A percentile compares a stretch with the other conserved stretches of the same genome.
phyloP scores from a whole-genome alignment of 2,888 invertebrate genomes.

The Ectemnius continuus region DNA sequence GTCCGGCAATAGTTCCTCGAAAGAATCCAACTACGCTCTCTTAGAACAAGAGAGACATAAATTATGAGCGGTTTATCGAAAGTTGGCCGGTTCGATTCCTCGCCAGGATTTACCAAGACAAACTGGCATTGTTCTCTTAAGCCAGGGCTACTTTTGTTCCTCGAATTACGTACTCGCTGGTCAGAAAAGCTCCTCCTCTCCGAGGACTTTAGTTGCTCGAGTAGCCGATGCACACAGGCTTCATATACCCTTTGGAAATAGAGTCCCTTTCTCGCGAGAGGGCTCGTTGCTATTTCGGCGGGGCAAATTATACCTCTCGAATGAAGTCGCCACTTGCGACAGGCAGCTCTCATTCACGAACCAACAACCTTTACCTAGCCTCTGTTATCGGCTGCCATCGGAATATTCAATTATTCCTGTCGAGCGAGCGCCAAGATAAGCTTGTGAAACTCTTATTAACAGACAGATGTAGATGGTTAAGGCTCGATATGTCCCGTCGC shows the following conservation, averaged over 20 bases:
- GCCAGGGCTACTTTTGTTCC: constrained; percentile 58
- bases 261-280: no score
- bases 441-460: constrained; percentile 21
- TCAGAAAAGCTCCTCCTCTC: constrained; percentile 22
- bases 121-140: constrained; percentile 62
- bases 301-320: no score
- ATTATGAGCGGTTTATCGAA: constrained; percentile 16
- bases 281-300: no score
- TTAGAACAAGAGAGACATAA: neutral
- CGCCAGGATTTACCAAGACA: constrained; percentile 51
- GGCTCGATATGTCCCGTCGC: neutral
- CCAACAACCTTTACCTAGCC: no score
- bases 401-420: constrained; percentile 6
- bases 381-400: neutral
- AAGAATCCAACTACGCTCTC: neutral
- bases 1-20: no score
- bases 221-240: no score
- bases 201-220: no score
- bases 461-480: constrained; percentile 16
- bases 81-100: constrained; percentile 39
- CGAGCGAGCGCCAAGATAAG: neutral
- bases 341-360: no score
- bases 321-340: no score
- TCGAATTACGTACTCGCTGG: constrained; percentile 29
- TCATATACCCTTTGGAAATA: no score